These are phyloP conservation scores for Lycophotia porphyrea DNA, from an alignment of 2,888 invertebrate genomes.

Conservation along the genomic window DNA sequence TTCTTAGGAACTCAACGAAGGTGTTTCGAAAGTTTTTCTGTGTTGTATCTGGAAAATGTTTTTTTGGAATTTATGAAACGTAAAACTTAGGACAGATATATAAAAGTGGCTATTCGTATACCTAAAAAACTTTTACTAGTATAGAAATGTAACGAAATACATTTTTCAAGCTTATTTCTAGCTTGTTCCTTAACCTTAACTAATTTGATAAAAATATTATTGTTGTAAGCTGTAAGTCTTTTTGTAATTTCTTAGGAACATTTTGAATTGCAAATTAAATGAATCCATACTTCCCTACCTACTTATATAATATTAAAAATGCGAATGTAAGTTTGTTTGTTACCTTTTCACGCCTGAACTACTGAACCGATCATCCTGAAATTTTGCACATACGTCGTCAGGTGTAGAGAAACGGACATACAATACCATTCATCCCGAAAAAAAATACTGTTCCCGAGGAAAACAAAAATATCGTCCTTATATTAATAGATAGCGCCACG, in stretches of 20 bases:
- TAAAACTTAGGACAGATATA: not conserved
- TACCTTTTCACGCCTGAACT: no score
- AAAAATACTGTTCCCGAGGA: no score
- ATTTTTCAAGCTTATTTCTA: not conserved
- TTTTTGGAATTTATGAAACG: not conserved
- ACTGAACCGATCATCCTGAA: no score
- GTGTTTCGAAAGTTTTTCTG: not conserved
- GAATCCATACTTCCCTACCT: no score
- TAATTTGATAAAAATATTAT: not conserved
- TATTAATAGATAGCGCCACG: no score
- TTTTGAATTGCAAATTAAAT: no score
- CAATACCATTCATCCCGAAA: no score
- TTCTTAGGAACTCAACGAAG: slow-evolving; percentile 1
- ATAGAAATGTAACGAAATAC: not conserved
- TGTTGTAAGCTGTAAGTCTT: not conserved
- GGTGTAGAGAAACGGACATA: no score
- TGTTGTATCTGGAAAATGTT: not conserved
- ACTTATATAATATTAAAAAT: no score
- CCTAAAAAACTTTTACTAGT: not conserved
- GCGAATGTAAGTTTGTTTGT: no score
- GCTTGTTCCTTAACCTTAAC: not conserved
- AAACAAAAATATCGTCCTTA: no score
- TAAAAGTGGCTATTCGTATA: not conserved
- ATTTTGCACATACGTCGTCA: no score
- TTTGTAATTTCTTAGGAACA: not conserved